These are phyloP conservation scores for Lepidocyrtoides sp. DNA, from an alignment of 2,888 invertebrate genomes.

Conservation along the genomic window DNA sequence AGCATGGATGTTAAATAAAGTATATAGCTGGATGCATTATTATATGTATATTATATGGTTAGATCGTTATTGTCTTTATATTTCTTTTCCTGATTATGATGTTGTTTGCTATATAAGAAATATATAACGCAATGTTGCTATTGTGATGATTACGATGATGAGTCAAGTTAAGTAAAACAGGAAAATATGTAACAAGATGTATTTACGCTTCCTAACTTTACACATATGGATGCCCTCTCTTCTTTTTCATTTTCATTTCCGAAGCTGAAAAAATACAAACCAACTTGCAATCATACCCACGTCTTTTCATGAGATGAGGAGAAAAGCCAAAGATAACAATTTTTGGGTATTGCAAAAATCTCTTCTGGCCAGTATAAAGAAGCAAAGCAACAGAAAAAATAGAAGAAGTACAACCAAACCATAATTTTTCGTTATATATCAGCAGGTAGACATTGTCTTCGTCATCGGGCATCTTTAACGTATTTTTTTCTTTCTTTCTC, in stretches of 20 bases:
- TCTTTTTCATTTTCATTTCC: neutral
- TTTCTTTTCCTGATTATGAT: neutral
- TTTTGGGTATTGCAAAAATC: too few relatives aligned
- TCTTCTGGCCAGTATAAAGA: too few relatives aligned
- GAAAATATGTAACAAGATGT: neutral
- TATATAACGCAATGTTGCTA: neutral
- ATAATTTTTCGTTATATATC: neutral
- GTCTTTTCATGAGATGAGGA: neutral
- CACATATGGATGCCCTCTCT: neutral
- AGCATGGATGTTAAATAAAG: conserved; percentile 48
- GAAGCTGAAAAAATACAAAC: too few relatives aligned
- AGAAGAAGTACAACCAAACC: neutral
- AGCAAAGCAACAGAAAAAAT: too few relatives aligned
- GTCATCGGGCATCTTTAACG: neutral
- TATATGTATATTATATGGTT: conserved; percentile 48
- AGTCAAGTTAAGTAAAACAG: conserved; percentile 30
- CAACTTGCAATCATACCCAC: too few relatives aligned
- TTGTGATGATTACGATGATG: conserved; percentile 8
- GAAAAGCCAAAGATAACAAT: neutral
- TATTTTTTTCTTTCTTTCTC: neutral
- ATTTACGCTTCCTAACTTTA: neutral
- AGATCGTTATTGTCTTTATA: conserved; percentile 36
- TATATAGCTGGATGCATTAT: conserved; percentile 49
- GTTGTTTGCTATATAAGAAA: neutral
- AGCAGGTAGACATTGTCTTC: neutral